These are phyloP conservation scores for Panthera uncia DNA, from an alignment of 2,113 vertebrate genomes.

Conservation along the genomic window DNA sequence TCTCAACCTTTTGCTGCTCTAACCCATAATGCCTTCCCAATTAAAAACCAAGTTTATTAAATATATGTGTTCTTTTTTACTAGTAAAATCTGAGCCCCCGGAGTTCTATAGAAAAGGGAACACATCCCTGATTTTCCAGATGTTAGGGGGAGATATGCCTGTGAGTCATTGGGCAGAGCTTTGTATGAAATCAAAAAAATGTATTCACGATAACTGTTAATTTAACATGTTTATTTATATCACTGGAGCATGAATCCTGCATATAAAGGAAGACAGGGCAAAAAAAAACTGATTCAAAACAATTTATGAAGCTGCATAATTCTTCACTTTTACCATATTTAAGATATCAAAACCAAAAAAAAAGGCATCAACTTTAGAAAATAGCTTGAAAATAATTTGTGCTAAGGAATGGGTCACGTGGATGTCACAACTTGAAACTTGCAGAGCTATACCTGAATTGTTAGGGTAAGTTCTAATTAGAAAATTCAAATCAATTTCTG, in stretches of 20 bases:
- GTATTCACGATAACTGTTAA: constrained; percentile 43
- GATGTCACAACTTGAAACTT: background rate
- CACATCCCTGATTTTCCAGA: background rate
- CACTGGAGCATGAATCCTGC: background rate
- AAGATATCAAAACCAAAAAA: background rate
- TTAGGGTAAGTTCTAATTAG: background rate
- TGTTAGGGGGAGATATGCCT: constrained; percentile 18
- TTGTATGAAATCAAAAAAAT: constrained; percentile 51
- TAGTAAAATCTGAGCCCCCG: background rate
- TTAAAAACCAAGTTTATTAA: background rate
- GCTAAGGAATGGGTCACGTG: background rate
- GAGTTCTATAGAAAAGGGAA: background rate
- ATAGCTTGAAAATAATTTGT: background rate
- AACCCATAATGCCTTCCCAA: constrained; percentile 5
- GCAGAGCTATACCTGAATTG: background rate
- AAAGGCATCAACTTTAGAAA: background rate
- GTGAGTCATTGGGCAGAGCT: constrained; percentile 20
- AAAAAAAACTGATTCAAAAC: background rate
- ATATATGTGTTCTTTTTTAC: background rate
- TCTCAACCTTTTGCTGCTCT: constrained; percentile 50
- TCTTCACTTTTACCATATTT: background rate
- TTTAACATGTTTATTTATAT: constrained; percentile 32
- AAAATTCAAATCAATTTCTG: background rate
- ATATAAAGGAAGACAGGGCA: background rate
- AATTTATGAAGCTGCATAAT: background rate